These are phyloP conservation scores for Drosophila virilis DNA, from an alignment of 1,140 invertebrate species.

Conservation along the genomic window DNA sequence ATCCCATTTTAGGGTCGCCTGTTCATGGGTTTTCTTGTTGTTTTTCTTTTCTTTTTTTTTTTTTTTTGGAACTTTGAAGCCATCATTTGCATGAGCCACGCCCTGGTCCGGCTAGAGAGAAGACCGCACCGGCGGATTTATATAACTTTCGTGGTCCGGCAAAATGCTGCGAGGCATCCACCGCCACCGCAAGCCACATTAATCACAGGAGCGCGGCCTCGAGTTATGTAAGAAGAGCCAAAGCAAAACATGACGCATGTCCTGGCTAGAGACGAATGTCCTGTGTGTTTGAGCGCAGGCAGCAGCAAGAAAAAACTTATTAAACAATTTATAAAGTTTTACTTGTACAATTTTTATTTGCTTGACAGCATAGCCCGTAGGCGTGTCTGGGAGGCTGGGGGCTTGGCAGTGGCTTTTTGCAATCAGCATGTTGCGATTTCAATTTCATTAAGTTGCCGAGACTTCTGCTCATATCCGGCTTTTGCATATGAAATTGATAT, in stretches of 20 bases:
- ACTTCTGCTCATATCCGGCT: conserved; percentile 43
- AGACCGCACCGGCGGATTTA: conserved; percentile 38
- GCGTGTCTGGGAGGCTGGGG: not conserved
- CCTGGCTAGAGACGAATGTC: conserved; percentile 29
- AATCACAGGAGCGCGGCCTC: conserved; percentile 25
- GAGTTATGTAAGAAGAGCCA: conserved; percentile 48
- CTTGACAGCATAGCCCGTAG: not conserved
- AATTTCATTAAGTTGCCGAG: conserved; percentile 66
- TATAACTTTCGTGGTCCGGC: conserved; percentile 38
- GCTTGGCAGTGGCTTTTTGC: not conserved
- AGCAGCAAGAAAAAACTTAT: conserved; percentile 32
- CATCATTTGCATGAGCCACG: conserved; percentile 54
- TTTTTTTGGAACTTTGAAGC: conserved; percentile 38
- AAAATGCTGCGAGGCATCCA: conserved; percentile 9
- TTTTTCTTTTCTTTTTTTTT: conserved; percentile 21
- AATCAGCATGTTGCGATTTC: conserved; percentile 44
- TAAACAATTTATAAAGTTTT: conserved; percentile 62
- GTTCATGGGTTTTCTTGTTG: not conserved
- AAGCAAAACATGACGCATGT: conserved; percentile 25
- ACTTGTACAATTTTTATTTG: conserved; percentile 18
- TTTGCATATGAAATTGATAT: conserved; percentile 73
- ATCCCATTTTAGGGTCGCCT: conserved; percentile 23
- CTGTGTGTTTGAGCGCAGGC: not conserved
- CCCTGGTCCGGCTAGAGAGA: conserved; percentile 36
- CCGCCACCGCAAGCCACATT: conserved; percentile 19